Conservation (phyloP, 2,888 invertebrate genomes). For the Drepana falcataria region DNA sequence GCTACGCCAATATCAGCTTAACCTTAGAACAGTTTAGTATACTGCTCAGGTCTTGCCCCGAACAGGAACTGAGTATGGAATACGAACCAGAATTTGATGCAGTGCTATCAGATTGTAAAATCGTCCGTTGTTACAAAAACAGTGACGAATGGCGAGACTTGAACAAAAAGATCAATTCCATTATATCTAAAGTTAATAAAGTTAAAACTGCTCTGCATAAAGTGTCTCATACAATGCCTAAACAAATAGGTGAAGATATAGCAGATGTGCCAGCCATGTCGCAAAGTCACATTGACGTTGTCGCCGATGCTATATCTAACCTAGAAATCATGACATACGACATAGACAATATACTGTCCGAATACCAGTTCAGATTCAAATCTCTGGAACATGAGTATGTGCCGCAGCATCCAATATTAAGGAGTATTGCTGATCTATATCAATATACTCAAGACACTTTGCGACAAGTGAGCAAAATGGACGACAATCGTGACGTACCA, state of each 20-base stretch:
- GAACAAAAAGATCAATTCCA: constrained; percentile 44
- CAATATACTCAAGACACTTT: constrained; percentile 41
- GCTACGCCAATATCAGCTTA: constrained; percentile 71
- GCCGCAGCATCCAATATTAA: constrained; percentile 53
- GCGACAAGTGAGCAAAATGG: constrained; percentile 33
- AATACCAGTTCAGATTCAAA: constrained; percentile 51
- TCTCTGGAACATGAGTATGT: constrained; percentile 22
- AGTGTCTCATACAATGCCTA: constrained; percentile 42
- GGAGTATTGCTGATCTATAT: constrained; percentile 42
- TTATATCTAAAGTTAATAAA: constrained; percentile 50
- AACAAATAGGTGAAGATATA: constrained; percentile 36
- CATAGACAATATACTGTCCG: constrained; percentile 39
- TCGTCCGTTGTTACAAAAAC: constrained; percentile 56
- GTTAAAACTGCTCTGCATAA: constrained; percentile 56
- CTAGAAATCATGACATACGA: constrained; percentile 41
- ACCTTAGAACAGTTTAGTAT: constrained; percentile 83
- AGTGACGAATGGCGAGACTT: constrained; percentile 59
- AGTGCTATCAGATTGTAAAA: constrained; percentile 52
- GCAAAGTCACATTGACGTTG: constrained; percentile 54
- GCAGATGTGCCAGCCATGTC: constrained; percentile 35
- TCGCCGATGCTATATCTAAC: constrained; percentile 42
- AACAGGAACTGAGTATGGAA: constrained; percentile 32
- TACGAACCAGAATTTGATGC: constrained; percentile 56
- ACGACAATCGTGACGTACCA: constrained; percentile 30
- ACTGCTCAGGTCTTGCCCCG: constrained; percentile 78